Conservation (phyloP, 1,140 invertebrate genomes). For the Atta colombica region DNA sequence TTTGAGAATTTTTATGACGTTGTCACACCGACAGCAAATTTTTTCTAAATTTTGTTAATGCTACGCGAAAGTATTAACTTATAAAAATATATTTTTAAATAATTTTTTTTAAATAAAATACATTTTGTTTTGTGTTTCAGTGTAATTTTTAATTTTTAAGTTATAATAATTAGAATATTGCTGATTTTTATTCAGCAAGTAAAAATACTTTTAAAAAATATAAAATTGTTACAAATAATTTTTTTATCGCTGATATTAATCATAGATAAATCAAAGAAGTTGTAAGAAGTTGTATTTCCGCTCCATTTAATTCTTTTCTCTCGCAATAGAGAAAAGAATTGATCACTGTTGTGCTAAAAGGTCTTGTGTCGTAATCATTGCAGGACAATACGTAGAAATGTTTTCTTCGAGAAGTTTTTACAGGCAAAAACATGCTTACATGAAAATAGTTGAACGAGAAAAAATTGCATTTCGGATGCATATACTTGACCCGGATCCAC, state of each 20-base stretch:
- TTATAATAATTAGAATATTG: too few relatives aligned
- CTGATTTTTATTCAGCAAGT: too few relatives aligned
- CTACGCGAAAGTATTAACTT: too few relatives aligned
- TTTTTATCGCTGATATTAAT: not conserved
- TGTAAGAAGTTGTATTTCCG: not conserved
- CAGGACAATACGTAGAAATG: not conserved
- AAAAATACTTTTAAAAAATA: too few relatives aligned
- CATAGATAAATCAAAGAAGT: not conserved
- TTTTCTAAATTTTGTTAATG: too few relatives aligned
- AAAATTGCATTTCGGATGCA: not conserved
- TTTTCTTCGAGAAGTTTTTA: not conserved
- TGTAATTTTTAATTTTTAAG: too few relatives aligned
- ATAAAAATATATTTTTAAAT: too few relatives aligned
- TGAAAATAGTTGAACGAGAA: not conserved
- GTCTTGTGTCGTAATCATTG: not conserved
- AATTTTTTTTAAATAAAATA: too few relatives aligned
- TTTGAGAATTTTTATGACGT: too few relatives aligned
- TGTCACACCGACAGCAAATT: too few relatives aligned
- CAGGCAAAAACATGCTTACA: not conserved
- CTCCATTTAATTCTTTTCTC: not conserved
- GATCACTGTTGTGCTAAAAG: not conserved
- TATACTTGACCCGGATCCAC: slow-evolving; percentile 13
- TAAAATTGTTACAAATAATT: too few relatives aligned
- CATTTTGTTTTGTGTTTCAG: too few relatives aligned
- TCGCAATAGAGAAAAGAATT: slow-evolving; percentile 1